These are phyloP conservation scores for Perizoma affinitatum DNA, from an alignment of 2,888 invertebrate species.

Conservation along the genomic window DNA sequence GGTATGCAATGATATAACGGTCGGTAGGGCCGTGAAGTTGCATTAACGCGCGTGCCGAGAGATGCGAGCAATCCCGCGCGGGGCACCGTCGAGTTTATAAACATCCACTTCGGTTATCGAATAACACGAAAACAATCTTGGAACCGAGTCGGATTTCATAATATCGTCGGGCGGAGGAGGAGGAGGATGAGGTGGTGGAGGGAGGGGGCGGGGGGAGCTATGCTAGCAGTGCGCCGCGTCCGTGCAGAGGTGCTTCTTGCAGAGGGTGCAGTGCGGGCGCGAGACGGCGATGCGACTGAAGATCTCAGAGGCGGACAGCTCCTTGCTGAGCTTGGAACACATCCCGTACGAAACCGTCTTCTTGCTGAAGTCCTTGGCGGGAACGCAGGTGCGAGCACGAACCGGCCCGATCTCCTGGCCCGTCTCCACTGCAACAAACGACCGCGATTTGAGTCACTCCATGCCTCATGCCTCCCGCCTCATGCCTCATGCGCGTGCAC, in stretches of 20 bases:
- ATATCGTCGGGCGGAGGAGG: slow-evolving; percentile 9
- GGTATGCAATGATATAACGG: slow-evolving; percentile 5
- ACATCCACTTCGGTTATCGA: slow-evolving; percentile 25
- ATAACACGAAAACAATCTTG: slow-evolving; percentile 28
- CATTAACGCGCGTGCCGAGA: neutral
- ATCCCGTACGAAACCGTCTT: slow-evolving; percentile 75
- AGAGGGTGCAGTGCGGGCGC: slow-evolving; percentile 73
- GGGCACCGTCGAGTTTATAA: slow-evolving; percentile 30
- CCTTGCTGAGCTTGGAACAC: slow-evolving; percentile 77
- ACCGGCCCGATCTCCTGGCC: slow-evolving; percentile 78
- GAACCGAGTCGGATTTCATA: slow-evolving; percentile 24
- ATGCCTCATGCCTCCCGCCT: no score
- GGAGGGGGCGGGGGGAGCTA: slow-evolving; percentile 6
- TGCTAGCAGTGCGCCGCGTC: slow-evolving; percentile 71
- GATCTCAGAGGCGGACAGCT: slow-evolving; percentile 74
- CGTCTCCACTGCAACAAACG: slow-evolving; percentile 63
- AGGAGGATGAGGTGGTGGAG: neutral
- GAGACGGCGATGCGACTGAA: slow-evolving; percentile 73
- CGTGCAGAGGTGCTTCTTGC: slow-evolving; percentile 73
- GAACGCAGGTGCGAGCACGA: slow-evolving; percentile 76
- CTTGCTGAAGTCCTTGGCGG: slow-evolving; percentile 76
- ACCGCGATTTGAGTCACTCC: no score
- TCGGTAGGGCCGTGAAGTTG: slow-evolving; percentile 3
- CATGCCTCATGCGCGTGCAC: slow-evolving; percentile 19
- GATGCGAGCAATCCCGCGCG: neutral